Conservation (phyloP, 2,797 vertebrate genomes). For the Heterohyrax brucei region DNA sequence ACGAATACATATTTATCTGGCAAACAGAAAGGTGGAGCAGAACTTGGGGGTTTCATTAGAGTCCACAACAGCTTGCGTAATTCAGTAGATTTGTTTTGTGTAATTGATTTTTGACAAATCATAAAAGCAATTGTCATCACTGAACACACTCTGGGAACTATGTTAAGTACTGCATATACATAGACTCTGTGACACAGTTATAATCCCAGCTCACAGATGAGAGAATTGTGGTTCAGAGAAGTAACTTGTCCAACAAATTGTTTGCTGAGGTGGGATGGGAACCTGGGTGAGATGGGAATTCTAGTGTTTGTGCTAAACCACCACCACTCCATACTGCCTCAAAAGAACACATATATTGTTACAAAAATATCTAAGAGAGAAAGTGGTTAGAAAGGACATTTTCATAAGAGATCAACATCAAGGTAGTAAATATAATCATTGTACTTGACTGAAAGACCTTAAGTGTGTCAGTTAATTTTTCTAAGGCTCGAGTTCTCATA, state of each 20-base stretch:
- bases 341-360: background rate
- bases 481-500: slow-evolving; percentile 28
- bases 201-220: background rate
- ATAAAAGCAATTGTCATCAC: background rate
- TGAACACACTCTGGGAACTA: background rate
- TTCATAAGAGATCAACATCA: slow-evolving; percentile 31
- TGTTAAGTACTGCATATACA: background rate
- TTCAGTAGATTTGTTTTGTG: slow-evolving; percentile 17
- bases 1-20: background rate
- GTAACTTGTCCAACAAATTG: background rate
- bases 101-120: background rate
- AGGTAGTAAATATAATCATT: background rate
- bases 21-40: background rate
- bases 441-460: slow-evolving; percentile 2
- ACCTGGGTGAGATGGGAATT: background rate
- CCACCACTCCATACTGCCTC: background rate
- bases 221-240: no score
- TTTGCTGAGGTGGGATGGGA: background rate
- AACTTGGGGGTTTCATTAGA: background rate
- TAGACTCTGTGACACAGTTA: background rate
- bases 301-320: background rate
- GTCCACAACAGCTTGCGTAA: background rate
- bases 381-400: background rate
- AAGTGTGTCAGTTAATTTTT: background rate
- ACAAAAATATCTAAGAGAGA: background rate